Evolutionary conservation across 2,797 vertebrate genomes (phyloP), one percentile per base, ranked within the genome.

Genomic region (Gallinago solitaria): DNA sequence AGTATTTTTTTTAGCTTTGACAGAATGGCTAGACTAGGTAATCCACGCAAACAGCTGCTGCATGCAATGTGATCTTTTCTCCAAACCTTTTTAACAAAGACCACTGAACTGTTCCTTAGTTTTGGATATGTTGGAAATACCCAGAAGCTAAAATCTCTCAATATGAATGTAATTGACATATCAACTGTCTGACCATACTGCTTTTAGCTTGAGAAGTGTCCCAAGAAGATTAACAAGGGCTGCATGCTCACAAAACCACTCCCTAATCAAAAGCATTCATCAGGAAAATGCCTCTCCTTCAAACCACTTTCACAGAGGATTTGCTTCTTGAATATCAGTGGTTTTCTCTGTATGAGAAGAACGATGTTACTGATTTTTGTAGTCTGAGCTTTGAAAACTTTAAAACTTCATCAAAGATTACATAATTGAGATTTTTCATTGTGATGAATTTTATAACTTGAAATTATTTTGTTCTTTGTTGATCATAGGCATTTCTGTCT

Each of bases 1-100:
- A 93, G 97, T 95, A 95, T 97, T 97, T 98, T 96, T 97, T 97
- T 94, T 96, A 97, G 97, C 97, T 94, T 98, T 97, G 97, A 97
- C 97, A 98, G 97, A 97, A 96, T 45, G 98, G 98, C 98, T 98
- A 98, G 98, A 98, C 98, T 97, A 97, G 96, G 98, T 98, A 98
- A 98, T 98, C 98, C 98, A 96, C 88, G 1, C 96, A 97, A 98
- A 97, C 98, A 98, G 98, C 98, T 98, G 98, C 97, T 96, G 95
- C 93, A 79, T 97, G 98, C 98, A 98, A 98, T 95, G 97, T 95
- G 98, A 98, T 98, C 98, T 97, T 96, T 95, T 94, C 91, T 92
- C 84, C 57, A 96, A 97, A 96, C 96, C 95, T 97, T 97, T 96
- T 97, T 92, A 95, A 96, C 95, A 97, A 93, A 97, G 96, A 95